Evolutionary conservation across 2,113 vertebrate species (phyloP).

Genomic region (Thermophis baileyi): DNA sequence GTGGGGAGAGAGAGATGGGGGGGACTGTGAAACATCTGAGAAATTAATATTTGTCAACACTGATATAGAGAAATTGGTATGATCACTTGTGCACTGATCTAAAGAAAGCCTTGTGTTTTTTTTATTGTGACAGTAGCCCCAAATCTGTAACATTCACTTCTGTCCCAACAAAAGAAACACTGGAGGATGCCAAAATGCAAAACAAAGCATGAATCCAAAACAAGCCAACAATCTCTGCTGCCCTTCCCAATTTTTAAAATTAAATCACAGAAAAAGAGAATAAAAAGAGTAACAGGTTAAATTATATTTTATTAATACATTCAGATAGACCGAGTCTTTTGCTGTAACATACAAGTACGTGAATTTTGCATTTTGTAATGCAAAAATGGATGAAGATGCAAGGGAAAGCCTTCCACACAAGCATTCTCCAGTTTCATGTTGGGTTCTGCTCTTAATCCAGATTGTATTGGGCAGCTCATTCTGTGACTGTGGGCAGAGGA

Average conservation of each 20-base stretch:
- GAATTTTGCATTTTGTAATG: background rate
- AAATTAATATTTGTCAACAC: background rate
- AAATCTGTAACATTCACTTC: background rate
- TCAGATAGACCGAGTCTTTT: background rate
- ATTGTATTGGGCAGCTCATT: background rate
- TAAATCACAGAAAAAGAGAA: background rate
- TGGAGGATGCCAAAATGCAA: slow-evolving; percentile 31
- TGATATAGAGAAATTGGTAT: fast-evolving
- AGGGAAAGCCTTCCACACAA: background rate
- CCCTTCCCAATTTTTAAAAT: background rate
- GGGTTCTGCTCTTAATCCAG: background rate
- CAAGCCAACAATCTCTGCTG: slow-evolving; percentile 26
- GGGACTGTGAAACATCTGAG: background rate
- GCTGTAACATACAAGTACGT: background rate
- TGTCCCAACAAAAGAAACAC: background rate
- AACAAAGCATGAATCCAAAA: slow-evolving; percentile 36
- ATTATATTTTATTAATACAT: background rate
- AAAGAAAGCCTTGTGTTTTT: background rate
- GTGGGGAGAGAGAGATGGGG: background rate
- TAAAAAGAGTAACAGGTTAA: background rate
- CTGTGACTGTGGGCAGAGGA: background rate
- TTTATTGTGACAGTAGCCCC: background rate
- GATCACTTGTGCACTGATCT: fast-evolving
- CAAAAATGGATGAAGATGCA: background rate
- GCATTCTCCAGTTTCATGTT: background rate